phyloP scores from a whole-genome alignment of 2,113 vertebrate genomes.

The Cephalopholis sonnerati region DNA sequence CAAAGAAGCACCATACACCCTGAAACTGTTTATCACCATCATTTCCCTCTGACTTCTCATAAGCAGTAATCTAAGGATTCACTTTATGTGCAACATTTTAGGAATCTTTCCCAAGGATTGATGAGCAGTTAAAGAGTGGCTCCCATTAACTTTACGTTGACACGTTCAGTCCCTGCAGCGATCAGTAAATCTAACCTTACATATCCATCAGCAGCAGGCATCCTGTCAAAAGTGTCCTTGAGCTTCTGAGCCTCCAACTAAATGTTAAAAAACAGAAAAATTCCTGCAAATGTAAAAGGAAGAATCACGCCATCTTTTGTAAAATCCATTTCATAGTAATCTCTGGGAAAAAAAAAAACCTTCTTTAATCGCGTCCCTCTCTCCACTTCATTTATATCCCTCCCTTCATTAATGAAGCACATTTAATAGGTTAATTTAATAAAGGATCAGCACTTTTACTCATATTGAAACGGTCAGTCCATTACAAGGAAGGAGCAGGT shows the following conservation, averaged over 20 bases:
- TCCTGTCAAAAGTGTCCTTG: conserved; percentile 59
- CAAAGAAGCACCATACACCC: not conserved
- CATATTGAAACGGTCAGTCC: conserved; percentile 53
- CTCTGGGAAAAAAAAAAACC: not conserved
- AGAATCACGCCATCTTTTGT: not conserved
- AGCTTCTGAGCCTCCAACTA: conserved; percentile 4
- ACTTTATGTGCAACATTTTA: conserved; percentile 21
- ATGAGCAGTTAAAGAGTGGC: conserved; percentile 34
- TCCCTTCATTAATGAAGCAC: conserved; percentile 60
- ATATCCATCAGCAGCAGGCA: conserved; percentile 41
- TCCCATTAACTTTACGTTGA: conserved; percentile 49
- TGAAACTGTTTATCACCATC: conserved; percentile 19
- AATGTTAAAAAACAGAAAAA: conserved; percentile 5
- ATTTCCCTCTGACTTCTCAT: conserved; percentile 9
- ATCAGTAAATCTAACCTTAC: conserved; percentile 40
- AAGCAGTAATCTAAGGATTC: conserved; percentile 25
- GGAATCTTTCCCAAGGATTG: not conserved
- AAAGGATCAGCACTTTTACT: conserved; percentile 68
- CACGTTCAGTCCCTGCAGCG: conserved; percentile 29
- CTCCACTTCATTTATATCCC: conserved; percentile 54
- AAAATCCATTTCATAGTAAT: conserved; percentile 28
- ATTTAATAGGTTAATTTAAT: conserved; percentile 72
- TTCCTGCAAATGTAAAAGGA: conserved; percentile 6
- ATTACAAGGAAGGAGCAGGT: conserved; percentile 44
- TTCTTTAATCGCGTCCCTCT: conserved; percentile 43